Evolutionary conservation across 2,888 invertebrate genomes (phyloP), one percentile per base, ranked within the genome.

Genomic region (Pristionchus fissidentatus): DNA sequence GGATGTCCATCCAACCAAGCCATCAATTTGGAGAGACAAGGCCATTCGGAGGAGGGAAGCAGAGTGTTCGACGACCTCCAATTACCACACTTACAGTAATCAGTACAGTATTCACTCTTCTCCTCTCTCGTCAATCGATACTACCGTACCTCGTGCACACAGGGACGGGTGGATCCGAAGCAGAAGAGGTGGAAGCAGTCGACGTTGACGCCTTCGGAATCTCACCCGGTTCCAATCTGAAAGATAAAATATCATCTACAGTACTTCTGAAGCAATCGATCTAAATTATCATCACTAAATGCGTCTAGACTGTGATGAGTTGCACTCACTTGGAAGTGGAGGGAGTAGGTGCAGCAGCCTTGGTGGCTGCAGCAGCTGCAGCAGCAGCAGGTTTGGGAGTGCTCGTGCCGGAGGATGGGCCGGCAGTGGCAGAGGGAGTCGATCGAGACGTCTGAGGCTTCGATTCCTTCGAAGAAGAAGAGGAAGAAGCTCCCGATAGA

Each of bases 221-320:
- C 46, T 89, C 89, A 15, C 88, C 88, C n/a, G 89, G 89, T 62
- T 89, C 89, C 49, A 89, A 84, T 43, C 85, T 87, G 73, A 81
- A 84, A 49, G 19, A 38, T 15, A 62, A 4, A 22, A 62, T 22
- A 8, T 26, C 10, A 8, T 29, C 32, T 26, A 41, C 15, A 35
- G 32, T 22, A n/a, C 32, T 8, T 13, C 26, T 62, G 10, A 49
- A 49, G 10, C 19, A 19, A 49, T 15, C 13, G 60, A 38, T 46
- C 29, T 3, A 8, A 15, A 75, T 43, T 13, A 4, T 1, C 10
- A 46, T 52, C 32, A 8, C 10, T 4, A 78, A 35, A 13, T 1
- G 29, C 26, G 1, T 62, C 35, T 19, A 38, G 1, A 35, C 22
- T 22, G 35, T 38, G 19, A 26, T 5, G 43, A 43, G 29, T 43